Evolutionary conservation across 2,888 invertebrate species (phyloP), one percentile per base, ranked within the genome.

Genomic region (Aspidiotus destructor): DNA sequence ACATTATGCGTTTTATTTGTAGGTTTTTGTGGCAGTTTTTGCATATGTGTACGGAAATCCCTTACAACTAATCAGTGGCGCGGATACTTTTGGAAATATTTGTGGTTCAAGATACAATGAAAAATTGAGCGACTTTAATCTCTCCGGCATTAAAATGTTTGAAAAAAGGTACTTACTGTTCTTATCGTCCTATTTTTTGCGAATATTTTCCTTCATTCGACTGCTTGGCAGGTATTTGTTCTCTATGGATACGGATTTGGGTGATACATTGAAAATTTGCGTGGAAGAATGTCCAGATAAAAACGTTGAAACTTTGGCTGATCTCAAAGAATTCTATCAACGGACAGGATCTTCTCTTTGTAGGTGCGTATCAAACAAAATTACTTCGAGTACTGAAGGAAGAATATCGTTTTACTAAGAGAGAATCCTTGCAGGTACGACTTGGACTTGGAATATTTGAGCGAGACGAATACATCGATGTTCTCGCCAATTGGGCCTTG

Each of bases 61-160:
- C 0, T 78, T 86, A 74, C 82, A 92, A 72, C 83, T 94, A 55
- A 86, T 92, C 71, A 91, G 92, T 81, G 94, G 94, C 16, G 92
- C 89, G 78, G 94, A 95, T 77, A 92, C 92, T 69, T 95, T 92
- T 80, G 94, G 94, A 9, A 95, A 96, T 77, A 92, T 92, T 44
- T 97, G 96, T 78, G 95, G 95, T 15, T 86, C 88, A 40, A 85
- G 85, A 74, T 80, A 80, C 72, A 95, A 94, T 77, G 86, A 85
- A 73, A 85, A 84, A 72, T 84, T 89, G 71, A 84, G 85, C 9
- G 84, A 86, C 72, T 82, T 87, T 75, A 84, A 87, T 6, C 77
- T 88, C 61, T 89, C 93, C 28, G 95, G 94, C 11, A 82, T 86
- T 74, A 88, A 89, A 76, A 91, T 90, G 54, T 81, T 83, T 41